Conservation (phyloP, 2,888 invertebrate species). For the Actias luna region DNA sequence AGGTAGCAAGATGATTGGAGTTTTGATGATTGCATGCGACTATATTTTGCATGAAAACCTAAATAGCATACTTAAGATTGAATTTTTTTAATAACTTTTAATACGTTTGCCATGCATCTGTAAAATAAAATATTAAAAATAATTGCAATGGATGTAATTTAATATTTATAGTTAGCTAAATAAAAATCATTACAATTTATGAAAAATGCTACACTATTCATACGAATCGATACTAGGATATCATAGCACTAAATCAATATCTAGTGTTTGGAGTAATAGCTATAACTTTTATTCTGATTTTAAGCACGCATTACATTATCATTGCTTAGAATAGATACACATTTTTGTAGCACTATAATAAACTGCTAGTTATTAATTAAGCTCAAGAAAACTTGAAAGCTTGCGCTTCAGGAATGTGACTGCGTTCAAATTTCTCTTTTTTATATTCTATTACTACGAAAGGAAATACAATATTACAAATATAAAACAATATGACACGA, state of each 20-base stretch:
- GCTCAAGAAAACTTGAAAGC: neutral
- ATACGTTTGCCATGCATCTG: conserved; percentile 70
- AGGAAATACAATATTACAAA: neutral
- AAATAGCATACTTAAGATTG: conserved; percentile 18
- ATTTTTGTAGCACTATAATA: neutral
- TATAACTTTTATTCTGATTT: neutral
- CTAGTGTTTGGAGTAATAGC: neutral
- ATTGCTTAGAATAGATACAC: neutral
- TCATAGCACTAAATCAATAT: neutral
- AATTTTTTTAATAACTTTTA: conserved; percentile 3
- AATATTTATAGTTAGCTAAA: neutral
- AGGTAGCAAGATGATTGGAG: conserved; percentile 81
- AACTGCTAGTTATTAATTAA: conserved; percentile 2
- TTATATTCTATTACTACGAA: neutral
- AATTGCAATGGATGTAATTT: neutral
- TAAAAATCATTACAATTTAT: neutral
- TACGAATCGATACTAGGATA: neutral
- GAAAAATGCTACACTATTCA: neutral
- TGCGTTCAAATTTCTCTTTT: neutral
- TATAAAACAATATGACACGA: neutral
- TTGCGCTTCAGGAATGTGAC: conserved; percentile 7
- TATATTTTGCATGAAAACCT: conserved; percentile 45
- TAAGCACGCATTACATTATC: conserved; percentile 2
- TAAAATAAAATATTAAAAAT: conserved; percentile 36
- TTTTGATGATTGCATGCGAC: conserved; percentile 48